Evolutionary conservation across 2,888 invertebrate species (phyloP).

Genomic region (Schizaphis graminum): DNA sequence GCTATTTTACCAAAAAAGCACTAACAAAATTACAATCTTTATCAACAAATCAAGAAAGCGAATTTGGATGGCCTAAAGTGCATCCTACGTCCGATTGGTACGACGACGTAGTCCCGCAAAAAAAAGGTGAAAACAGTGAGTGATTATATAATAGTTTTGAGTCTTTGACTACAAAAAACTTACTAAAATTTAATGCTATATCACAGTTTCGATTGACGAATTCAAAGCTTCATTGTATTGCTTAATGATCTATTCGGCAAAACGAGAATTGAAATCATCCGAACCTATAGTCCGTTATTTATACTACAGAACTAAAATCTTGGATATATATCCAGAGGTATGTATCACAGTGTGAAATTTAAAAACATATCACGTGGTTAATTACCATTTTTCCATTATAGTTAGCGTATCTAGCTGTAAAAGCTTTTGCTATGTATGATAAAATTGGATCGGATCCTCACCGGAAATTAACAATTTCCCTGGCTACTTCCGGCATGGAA

Average conservation of each 20-base stretch:
- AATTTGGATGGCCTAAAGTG: conserved; percentile 77
- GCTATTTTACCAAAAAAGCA: conserved; percentile 75
- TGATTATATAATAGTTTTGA: background rate
- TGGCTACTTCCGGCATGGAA: conserved; percentile 81
- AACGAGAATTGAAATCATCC: conserved; percentile 76
- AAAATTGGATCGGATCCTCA: conserved; percentile 76
- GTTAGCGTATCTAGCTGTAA: conserved; percentile 76
- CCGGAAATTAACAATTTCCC: conserved; percentile 76
- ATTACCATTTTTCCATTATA: conserved; percentile 64
- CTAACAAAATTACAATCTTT: conserved; percentile 75
- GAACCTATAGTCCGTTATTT: conserved; percentile 78
- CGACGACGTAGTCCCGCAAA: conserved; percentile 70
- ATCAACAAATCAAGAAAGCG: conserved; percentile 79
- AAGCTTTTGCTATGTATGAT: conserved; percentile 76
- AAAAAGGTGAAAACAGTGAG: conserved; percentile 48
- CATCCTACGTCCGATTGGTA: conserved; percentile 78
- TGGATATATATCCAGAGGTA: conserved; percentile 76
- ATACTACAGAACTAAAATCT: conserved; percentile 78
- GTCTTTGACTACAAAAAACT: background rate
- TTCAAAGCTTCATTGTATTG: conserved; percentile 78
- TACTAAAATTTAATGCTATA: background rate
- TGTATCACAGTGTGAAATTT: background rate
- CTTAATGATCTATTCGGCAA: conserved; percentile 75
- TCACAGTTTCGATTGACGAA: conserved; percentile 74
- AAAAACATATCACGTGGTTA: background rate